phyloP scores from a whole-genome alignment of 1,140 invertebrate species.

The Drosophila jambulina region DNA sequence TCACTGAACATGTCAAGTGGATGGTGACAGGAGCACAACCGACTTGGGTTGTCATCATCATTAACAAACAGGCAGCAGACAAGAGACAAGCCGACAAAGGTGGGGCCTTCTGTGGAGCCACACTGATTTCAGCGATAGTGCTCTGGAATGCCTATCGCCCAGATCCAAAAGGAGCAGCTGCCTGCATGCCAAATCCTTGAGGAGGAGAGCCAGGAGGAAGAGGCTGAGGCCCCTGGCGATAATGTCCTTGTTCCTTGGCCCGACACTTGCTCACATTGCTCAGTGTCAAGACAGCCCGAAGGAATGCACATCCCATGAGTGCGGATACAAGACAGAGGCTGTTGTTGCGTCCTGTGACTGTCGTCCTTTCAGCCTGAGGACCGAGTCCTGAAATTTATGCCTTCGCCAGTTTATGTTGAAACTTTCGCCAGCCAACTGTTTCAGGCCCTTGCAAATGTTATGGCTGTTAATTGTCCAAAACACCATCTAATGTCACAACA shows the following conservation, averaged over 20 bases:
- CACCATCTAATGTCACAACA: conserved; percentile 25
- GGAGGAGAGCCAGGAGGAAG: neutral
- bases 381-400: conserved; percentile 32
- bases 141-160: conserved; percentile 28
- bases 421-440: conserved; percentile 13
- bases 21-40: conserved; percentile 51
- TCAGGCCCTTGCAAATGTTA: conserved; percentile 15
- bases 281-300: conserved; percentile 35
- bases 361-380: conserved; percentile 4
- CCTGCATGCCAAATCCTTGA: conserved; percentile 20
- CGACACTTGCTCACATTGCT: conserved; percentile 38
- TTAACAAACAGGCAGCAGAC: conserved; percentile 33
- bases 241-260: conserved; percentile 41
- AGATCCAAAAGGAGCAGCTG: conserved; percentile 23
- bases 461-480: conserved; percentile 37
- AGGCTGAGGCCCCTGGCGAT: conserved; percentile 5
- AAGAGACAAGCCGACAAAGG: conserved; percentile 23
- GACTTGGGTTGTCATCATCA: conserved; percentile 46
- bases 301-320: conserved; percentile 32
- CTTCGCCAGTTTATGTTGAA: conserved; percentile 9
- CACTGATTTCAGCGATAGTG: conserved; percentile 38
- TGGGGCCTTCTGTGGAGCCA: conserved; percentile 13
- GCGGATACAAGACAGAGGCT: conserved; percentile 12
- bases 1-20: conserved; percentile 36
- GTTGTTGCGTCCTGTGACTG: conserved; percentile 24